phyloP scores from a whole-genome alignment of 2,888 invertebrate species.

The Ischnus inquisitorius region DNA sequence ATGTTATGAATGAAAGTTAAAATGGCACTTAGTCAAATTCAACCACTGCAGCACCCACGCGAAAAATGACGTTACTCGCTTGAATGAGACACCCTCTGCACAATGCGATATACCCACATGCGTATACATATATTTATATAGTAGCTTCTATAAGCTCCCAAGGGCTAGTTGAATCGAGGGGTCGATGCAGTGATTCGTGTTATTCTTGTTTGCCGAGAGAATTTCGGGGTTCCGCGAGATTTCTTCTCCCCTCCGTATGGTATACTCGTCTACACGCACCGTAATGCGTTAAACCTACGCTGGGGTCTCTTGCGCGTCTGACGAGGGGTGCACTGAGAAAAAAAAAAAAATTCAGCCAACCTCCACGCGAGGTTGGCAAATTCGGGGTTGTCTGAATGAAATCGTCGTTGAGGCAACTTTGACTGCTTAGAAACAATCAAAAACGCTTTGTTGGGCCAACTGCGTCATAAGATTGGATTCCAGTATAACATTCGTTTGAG shows the following conservation, averaged over 20 bases:
- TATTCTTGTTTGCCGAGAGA: conserved; percentile 74
- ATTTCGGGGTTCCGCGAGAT: conserved; percentile 68
- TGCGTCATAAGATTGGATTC: too few relatives aligned
- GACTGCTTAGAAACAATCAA: too few relatives aligned
- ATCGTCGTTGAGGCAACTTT: too few relatives aligned
- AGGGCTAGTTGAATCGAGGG: conserved; percentile 37
- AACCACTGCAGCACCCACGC: neutral
- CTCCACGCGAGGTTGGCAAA: too few relatives aligned
- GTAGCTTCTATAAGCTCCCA: conserved; percentile 16
- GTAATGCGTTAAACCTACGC: conserved; percentile 21
- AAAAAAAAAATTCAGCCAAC: too few relatives aligned
- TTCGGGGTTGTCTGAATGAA: too few relatives aligned
- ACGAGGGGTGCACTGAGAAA: too few relatives aligned
- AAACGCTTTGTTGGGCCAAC: too few relatives aligned
- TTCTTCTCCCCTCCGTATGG: conserved; percentile 26
- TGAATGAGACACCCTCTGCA: neutral
- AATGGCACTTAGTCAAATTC: neutral
- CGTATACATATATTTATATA: conserved; percentile 30
- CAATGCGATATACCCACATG: neutral
- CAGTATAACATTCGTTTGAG: too few relatives aligned
- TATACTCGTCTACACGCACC: neutral
- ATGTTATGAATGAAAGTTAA: neutral
- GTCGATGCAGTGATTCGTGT: conserved; percentile 69
- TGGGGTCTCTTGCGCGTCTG: neutral
- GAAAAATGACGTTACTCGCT: conserved; percentile 3